Conservation (phyloP, 2,888 invertebrate genomes). For the Pegoplata infirma region DNA sequence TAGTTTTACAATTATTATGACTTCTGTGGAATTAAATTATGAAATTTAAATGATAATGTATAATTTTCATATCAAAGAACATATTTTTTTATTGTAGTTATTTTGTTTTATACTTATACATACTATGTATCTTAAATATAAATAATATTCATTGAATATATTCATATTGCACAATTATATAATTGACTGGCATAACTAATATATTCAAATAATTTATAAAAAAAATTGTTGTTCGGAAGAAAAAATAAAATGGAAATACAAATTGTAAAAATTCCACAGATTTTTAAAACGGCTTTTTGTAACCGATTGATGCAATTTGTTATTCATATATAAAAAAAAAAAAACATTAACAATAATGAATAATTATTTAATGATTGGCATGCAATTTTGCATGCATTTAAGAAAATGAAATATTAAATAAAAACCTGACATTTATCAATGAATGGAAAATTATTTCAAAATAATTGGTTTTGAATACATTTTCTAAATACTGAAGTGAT, state of each 20-base stretch:
- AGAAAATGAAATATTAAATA: conserved; percentile 17
- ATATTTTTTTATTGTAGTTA: conserved; percentile 29
- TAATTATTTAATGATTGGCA: conserved; percentile 58
- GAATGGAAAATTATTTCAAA: conserved; percentile 25
- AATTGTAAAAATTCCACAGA: background rate
- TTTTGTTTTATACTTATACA: conserved; percentile 23
- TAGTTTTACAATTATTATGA: conserved; percentile 26
- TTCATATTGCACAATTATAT: conserved; percentile 32
- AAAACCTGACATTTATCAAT: conserved; percentile 40
- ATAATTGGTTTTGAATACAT: background rate
- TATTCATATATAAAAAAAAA: conserved; percentile 34
- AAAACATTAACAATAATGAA: conserved; percentile 56
- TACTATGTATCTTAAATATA: too few species aligned
- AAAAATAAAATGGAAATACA: background rate
- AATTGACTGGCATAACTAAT: conserved; percentile 59
- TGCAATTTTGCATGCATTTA: conserved; percentile 57
- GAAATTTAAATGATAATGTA: conserved; percentile 36
- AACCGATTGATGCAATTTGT: conserved; percentile 48
- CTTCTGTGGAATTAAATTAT: conserved; percentile 44
- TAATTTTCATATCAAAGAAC: conserved; percentile 28
- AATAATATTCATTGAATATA: background rate
- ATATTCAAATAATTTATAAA: conserved; percentile 60
- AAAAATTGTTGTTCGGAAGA: conserved; percentile 39
- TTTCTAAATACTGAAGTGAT: too few species aligned
- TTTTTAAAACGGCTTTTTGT: conserved; percentile 41